phyloP scores from a whole-genome alignment of 1,140 invertebrate genomes.

The Aleiodes sp. region DNA sequence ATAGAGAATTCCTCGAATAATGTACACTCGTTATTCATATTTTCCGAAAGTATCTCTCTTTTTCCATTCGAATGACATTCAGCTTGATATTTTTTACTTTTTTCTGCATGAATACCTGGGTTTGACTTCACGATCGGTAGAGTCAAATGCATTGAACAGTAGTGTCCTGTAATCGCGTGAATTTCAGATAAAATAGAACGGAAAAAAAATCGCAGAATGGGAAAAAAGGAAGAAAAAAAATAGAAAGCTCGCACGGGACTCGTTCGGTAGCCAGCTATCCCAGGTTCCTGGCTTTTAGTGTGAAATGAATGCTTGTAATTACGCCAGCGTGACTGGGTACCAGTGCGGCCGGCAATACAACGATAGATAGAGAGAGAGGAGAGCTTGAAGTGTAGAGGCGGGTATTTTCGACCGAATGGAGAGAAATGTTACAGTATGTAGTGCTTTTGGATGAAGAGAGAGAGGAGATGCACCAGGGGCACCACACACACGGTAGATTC shows the following conservation, averaged over 20 bases:
- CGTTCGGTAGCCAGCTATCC: constrained; percentile 26
- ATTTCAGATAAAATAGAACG: constrained; percentile 1
- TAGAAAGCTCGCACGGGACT: neutral
- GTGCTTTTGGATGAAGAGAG: constrained; percentile 37
- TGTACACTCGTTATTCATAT: neutral
- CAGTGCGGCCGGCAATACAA: neutral
- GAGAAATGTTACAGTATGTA: constrained; percentile 4
- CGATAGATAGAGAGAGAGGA: neutral
- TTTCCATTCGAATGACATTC: neutral
- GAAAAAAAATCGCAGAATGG: neutral
- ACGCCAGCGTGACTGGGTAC: constrained; percentile 46
- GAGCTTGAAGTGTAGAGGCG: neutral
- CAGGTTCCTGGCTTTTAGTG: constrained; percentile 54
- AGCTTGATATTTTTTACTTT: too few relatives aligned
- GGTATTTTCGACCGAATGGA: constrained; percentile 29
- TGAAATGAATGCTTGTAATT: constrained; percentile 62
- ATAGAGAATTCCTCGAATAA: too few relatives aligned
- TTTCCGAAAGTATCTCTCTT: neutral
- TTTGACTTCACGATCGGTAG: neutral
- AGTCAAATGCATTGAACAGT: neutral
- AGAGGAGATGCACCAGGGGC: too few relatives aligned
- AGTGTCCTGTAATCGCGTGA: constrained; percentile 19
- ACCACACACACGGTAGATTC: constrained; percentile 26
- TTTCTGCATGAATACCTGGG: neutral
- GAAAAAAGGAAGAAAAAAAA: neutral